Evolutionary conservation across 2,888 invertebrate species (phyloP).

Genomic region (Volucella bombylans): DNA sequence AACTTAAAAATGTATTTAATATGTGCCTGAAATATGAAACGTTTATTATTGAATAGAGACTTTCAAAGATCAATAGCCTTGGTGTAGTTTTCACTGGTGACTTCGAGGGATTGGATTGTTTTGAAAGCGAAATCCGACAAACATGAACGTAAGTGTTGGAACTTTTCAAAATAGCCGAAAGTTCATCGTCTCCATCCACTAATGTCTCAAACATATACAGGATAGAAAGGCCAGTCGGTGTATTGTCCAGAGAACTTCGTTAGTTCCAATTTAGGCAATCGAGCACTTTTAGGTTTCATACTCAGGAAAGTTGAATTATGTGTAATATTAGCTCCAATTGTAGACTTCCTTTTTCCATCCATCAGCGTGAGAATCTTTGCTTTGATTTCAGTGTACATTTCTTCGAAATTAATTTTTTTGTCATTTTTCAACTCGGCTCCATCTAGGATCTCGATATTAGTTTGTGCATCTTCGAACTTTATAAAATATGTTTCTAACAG

Average conservation of each 20-base stretch:
- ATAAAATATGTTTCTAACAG: conserved; percentile 7
- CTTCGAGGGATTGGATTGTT: conserved; percentile 2
- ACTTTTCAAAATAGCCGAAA: conserved; percentile 17
- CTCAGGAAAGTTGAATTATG: too few relatives aligned
- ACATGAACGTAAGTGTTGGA: conserved; percentile 13
- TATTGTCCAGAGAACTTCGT: not conserved
- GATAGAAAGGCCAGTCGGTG: conserved; percentile 1
- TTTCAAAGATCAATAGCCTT: conserved; percentile 30
- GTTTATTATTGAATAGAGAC: conserved; percentile 30
- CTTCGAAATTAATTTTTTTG: not conserved
- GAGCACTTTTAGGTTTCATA: too few relatives aligned
- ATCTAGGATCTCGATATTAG: conserved; percentile 8
- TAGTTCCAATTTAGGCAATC: too few relatives aligned
- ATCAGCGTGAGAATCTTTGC: conserved; percentile 9
- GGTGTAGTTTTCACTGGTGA: conserved; percentile 19
- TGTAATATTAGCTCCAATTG: not conserved
- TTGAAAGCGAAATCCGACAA: conserved; percentile 1
- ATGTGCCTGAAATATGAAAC: conserved; percentile 44
- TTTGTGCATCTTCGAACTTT: conserved; percentile 12
- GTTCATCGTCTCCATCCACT: conserved; percentile 10
- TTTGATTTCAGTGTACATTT: not conserved
- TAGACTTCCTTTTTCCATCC: conserved; percentile 9
- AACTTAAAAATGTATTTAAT: conserved; percentile 25
- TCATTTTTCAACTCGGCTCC: not conserved
- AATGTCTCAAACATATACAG: conserved; percentile 7